Conservation (phyloP, 2,113 vertebrate genomes). For the Callaeas wilsoni region DNA sequence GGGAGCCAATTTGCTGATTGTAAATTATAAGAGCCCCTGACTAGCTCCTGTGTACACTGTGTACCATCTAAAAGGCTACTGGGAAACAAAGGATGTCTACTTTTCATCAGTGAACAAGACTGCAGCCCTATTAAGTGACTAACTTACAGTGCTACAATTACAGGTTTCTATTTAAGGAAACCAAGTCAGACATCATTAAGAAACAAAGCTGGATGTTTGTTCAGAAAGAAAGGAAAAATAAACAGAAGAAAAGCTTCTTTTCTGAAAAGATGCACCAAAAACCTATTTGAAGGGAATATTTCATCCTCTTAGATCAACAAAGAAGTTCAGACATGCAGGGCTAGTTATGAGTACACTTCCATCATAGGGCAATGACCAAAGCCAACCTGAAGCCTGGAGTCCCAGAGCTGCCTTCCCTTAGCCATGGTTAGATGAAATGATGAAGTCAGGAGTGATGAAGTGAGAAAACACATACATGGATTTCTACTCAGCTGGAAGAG, state of each 20-base stretch:
- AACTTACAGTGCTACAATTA: neutral
- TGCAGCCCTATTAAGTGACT: conserved; percentile 2
- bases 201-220: neutral
- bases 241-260: neutral
- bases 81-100: conserved; percentile 37
- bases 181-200: neutral
- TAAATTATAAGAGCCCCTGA: conserved; percentile 18
- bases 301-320: neutral
- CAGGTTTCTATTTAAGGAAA: conserved; percentile 7
- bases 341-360: neutral
- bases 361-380: neutral
- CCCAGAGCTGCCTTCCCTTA: neutral
- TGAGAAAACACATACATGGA: neutral
- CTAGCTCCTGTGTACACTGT: neutral
- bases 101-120: conserved; percentile 28
- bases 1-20: conserved; percentile 48
- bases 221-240: neutral
- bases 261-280: neutral
- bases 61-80: conserved; percentile 33
- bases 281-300: neutral
- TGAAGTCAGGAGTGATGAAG: neutral
- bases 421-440: rapidly evolving
- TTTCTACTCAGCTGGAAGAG: neutral
- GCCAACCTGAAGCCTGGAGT: neutral
- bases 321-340: neutral